Evolutionary conservation across 2,888 invertebrate species (phyloP).

Genomic region (Agapostemon virescens): DNA sequence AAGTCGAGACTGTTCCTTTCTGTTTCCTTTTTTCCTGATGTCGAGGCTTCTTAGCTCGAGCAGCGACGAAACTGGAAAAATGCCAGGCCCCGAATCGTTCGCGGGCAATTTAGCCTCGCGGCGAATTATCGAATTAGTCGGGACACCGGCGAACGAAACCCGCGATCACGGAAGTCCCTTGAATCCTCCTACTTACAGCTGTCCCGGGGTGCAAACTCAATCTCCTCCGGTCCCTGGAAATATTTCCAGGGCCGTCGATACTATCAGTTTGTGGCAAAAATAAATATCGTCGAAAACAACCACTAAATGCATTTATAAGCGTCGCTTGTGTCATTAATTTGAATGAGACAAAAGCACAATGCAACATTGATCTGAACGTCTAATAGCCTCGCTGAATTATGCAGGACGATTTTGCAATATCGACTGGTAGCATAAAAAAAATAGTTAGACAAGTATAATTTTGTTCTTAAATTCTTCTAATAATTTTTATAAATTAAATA

Average conservation of each 20-base stretch:
- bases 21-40: not conserved
- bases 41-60: not conserved
- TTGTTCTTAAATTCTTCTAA: no score
- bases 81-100: conserved; percentile 22
- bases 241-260: not conserved
- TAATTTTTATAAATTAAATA: no score
- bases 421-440: no score
- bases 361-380: no score
- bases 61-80: conserved; percentile 19
- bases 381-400: no score
- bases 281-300: not conserved
- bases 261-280: not conserved
- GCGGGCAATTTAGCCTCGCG: conserved; percentile 5
- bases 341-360: no score
- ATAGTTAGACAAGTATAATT: no score
- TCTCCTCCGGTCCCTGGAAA: conserved; percentile 7
- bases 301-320: no score
- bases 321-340: no score
- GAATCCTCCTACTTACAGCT: not conserved
- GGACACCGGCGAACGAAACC: not conserved
- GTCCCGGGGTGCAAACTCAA: not conserved
- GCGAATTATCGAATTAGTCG: conserved; percentile 16
- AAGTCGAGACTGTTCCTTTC: not conserved
- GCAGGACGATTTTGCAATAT: no score
- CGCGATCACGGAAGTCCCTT: conserved; percentile 18